These are phyloP conservation scores for Hypomecis atomaria DNA, from an alignment of 2,888 invertebrate species.

Conservation along the genomic window DNA sequence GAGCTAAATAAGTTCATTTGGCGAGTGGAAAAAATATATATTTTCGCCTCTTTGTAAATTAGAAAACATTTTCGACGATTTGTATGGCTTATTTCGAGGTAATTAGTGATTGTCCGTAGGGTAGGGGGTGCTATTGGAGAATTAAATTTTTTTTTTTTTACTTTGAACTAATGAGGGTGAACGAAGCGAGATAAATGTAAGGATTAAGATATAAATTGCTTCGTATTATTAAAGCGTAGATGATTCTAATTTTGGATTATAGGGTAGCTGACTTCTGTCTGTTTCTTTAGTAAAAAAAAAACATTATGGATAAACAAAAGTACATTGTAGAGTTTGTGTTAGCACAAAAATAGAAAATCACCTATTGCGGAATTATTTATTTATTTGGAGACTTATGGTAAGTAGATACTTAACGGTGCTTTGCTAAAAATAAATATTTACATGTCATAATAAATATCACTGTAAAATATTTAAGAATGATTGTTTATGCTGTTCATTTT, in stretches of 20 bases:
- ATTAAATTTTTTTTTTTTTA: slow-evolving; percentile 72
- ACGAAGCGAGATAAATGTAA: slow-evolving; percentile 57
- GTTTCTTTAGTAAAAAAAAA: neutral
- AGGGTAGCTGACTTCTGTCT: neutral
- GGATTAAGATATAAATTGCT: slow-evolving; percentile 61
- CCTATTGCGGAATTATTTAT: too few relatives aligned
- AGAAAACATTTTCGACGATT: slow-evolving; percentile 83
- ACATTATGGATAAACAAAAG: too few relatives aligned
- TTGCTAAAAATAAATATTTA: too few relatives aligned
- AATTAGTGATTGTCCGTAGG: slow-evolving; percentile 78
- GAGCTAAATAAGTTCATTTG: slow-evolving; percentile 83
- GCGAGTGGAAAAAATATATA: slow-evolving; percentile 58
- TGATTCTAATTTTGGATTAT: slow-evolving; percentile 28
- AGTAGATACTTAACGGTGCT: too few relatives aligned
- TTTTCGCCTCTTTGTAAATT: slow-evolving; percentile 72
- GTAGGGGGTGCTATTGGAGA: slow-evolving; percentile 58
- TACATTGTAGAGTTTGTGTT: too few relatives aligned
- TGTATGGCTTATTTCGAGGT: slow-evolving; percentile 78
- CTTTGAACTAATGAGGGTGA: slow-evolving; percentile 71
- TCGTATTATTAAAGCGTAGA: slow-evolving; percentile 41
- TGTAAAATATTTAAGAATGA: too few relatives aligned
- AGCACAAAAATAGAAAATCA: too few relatives aligned
- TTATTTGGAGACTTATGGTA: too few relatives aligned
- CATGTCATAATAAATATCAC: too few relatives aligned
- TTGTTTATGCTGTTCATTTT: too few relatives aligned